Evolutionary conservation across 2,113 vertebrate genomes (phyloP).

Genomic region (Trachemys scripta): DNA sequence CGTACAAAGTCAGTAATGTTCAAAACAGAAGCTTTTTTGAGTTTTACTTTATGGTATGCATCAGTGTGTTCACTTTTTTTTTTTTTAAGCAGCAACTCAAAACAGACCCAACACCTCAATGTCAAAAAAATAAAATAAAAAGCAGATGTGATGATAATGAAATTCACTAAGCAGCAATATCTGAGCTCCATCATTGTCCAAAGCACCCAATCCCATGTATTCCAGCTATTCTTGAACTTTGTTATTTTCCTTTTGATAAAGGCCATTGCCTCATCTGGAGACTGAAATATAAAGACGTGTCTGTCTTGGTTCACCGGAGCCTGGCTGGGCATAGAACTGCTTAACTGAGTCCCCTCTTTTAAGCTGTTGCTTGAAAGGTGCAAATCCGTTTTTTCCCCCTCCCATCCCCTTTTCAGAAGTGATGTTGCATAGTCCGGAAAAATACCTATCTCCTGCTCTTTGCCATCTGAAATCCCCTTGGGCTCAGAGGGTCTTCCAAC

Average conservation of each 20-base stretch:
- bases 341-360: neutral
- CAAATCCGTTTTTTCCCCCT: slow-evolving; percentile 7
- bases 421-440: neutral
- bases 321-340: slow-evolving; percentile 2
- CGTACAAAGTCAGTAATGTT: slow-evolving; percentile 13
- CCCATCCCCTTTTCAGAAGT: neutral
- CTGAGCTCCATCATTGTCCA: neutral
- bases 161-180: neutral
- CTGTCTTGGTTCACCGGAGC: slow-evolving; percentile 22
- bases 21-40: slow-evolving; percentile 17
- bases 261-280: slow-evolving; percentile 29
- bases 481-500: neutral
- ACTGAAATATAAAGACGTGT: slow-evolving; percentile 36
- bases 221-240: slow-evolving; percentile 42
- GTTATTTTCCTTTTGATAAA: slow-evolving; percentile 41
- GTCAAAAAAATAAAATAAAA: neutral
- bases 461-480: neutral
- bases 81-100: neutral
- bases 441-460: neutral
- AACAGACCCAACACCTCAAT: neutral
- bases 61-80: neutral
- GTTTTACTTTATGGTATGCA: neutral
- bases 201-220: slow-evolving; percentile 11
- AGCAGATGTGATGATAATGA: slow-evolving; percentile 3
- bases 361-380: neutral